Conservation (phyloP, 1,140 invertebrate genomes). For the Cardiocondyla obscurior region DNA sequence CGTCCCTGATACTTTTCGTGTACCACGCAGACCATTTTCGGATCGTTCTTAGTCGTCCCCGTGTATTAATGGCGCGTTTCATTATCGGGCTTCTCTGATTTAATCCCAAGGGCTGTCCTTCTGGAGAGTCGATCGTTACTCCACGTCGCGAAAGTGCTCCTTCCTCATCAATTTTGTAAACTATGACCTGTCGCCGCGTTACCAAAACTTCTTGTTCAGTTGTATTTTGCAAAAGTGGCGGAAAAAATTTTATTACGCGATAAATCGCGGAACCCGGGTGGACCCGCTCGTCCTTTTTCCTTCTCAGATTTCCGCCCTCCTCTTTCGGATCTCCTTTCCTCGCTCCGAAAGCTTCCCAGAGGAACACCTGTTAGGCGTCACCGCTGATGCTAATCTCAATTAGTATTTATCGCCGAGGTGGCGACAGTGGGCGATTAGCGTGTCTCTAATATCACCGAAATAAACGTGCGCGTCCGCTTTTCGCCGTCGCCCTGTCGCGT, state of each 20-base stretch:
- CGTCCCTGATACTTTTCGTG: slow-evolving; percentile 53
- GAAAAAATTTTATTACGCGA: neutral
- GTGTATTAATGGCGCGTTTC: neutral
- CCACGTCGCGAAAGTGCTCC: neutral
- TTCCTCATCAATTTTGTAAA: no score
- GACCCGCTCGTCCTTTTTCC: neutral
- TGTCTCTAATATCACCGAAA: neutral
- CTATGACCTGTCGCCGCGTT: no score
- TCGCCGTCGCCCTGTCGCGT: neutral
- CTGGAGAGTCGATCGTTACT: neutral
- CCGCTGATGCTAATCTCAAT: slow-evolving; percentile 65
- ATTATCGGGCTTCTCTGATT: neutral
- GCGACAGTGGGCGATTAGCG: slow-evolving; percentile 51
- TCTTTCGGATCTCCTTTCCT: neutral
- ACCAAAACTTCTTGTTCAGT: no score
- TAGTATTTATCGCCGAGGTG: slow-evolving; percentile 67
- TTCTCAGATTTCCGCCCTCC: slow-evolving; percentile 6
- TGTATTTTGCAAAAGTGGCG: neutral
- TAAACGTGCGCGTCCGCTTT: neutral
- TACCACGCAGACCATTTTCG: slow-evolving; percentile 5
- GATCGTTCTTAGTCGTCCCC: neutral
- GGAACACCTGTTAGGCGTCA: slow-evolving; percentile 53
- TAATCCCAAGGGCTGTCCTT: neutral
- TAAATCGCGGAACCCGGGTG: neutral
- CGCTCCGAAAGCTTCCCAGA: neutral